Conservation (phyloP, 2,797 vertebrate genomes). For the Clarias laeviceps region DNA sequence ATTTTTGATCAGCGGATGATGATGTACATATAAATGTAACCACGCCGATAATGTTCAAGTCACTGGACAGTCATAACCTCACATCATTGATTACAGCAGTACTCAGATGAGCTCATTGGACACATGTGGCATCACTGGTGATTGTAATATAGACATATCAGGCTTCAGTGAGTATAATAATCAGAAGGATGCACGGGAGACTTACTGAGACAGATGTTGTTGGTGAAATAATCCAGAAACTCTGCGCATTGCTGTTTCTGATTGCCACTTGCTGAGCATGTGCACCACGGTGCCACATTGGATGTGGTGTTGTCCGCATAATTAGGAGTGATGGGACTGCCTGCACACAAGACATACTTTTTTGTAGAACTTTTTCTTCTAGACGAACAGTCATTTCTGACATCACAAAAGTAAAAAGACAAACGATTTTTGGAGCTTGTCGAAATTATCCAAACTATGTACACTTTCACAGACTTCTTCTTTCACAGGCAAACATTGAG, state of each 20-base stretch:
- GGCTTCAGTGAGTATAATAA: slow-evolving; percentile 21
- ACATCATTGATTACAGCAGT: not conserved
- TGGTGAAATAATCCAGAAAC: slow-evolving; percentile 85
- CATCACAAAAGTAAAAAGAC: not conserved
- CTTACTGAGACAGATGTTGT: slow-evolving; percentile 93
- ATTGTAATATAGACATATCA: slow-evolving; percentile 16
- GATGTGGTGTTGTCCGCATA: slow-evolving; percentile 93
- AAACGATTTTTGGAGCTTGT: not conserved
- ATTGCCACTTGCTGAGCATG: slow-evolving; percentile 87
- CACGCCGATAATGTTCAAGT: not conserved
- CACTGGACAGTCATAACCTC: not conserved
- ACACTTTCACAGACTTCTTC: not conserved
- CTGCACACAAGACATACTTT: slow-evolving; percentile 69
- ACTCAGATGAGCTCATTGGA: not conserved
- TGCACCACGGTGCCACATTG: slow-evolving; percentile 92
- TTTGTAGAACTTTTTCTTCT: not conserved
- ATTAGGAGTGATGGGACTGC: slow-evolving; percentile 93
- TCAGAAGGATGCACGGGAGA: slow-evolving; percentile 45
- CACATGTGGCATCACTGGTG: slow-evolving; percentile 4
- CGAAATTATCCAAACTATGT: not conserved
- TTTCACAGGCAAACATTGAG: not conserved
- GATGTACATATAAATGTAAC: slow-evolving; percentile 8
- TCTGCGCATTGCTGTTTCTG: slow-evolving; percentile 82
- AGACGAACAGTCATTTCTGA: not conserved
- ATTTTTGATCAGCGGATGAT: not conserved